Conservation (phyloP, 1,140 invertebrate genomes). For the Papilio machaon region DNA sequence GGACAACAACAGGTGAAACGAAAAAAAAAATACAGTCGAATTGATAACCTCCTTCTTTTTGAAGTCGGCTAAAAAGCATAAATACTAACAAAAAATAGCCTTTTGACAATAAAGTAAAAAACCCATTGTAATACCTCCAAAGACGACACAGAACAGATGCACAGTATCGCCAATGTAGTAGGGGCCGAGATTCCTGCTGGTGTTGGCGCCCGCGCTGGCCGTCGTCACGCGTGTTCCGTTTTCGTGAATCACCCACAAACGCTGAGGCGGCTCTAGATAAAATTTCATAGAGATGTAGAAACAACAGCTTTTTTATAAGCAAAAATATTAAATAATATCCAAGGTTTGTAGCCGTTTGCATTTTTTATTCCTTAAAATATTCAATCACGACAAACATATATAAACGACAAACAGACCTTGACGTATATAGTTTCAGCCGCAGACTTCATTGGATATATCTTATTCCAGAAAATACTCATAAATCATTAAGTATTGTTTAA, state of each 20-base stretch:
- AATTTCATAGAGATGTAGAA: background rate
- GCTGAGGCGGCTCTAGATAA: constrained; percentile 66
- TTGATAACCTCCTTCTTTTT: too few relatives aligned
- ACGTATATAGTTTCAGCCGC: constrained; percentile 32
- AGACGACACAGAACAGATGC: constrained; percentile 68
- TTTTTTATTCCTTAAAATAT: background rate
- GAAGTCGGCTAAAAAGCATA: too few relatives aligned
- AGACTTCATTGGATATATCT: constrained; percentile 7
- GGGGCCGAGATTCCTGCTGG: constrained; percentile 67
- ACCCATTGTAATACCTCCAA: constrained; percentile 58
- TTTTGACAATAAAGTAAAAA: background rate
- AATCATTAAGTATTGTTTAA: background rate
- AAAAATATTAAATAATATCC: too few relatives aligned
- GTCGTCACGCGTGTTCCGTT: constrained; percentile 68
- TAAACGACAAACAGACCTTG: background rate
- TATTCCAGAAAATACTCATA: background rate
- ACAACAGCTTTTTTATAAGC: background rate
- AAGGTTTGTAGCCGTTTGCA: background rate
- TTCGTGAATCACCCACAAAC: constrained; percentile 69
- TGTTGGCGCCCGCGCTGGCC: constrained; percentile 62
- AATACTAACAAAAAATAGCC: background rate
- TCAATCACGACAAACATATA: background rate
- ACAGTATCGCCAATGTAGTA: constrained; percentile 72
- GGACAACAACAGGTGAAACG: too few relatives aligned
- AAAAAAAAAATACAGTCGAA: too few relatives aligned